Conservation (phyloP, 2,113 vertebrate species). For the Vireo altiloquus region DNA sequence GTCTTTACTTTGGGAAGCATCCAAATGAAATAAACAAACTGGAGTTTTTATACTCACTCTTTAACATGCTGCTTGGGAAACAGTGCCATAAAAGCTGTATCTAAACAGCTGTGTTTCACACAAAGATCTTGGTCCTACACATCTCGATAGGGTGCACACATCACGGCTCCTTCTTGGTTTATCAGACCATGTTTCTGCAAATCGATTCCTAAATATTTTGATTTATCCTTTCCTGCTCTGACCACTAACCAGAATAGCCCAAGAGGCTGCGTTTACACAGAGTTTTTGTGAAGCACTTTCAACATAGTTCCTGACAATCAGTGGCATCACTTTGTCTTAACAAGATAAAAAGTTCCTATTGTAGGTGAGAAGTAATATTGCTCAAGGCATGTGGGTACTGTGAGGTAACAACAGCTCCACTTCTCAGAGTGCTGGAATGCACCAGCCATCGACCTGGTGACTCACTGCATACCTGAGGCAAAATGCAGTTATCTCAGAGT, state of each 20-base stretch:
- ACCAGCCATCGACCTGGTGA: conserved; percentile 20
- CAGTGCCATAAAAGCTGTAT: not conserved
- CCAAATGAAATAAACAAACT: conserved; percentile 35
- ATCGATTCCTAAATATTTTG: not conserved
- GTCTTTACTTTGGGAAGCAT: conserved; percentile 47
- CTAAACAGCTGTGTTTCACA: not conserved
- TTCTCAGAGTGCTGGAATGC: conserved; percentile 7
- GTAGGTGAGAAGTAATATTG: conserved; percentile 1
- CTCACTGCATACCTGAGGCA: conserved; percentile 37
- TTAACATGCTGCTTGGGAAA: conserved; percentile 21
- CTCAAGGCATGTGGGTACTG: conserved; percentile 16
- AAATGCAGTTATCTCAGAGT: conserved; percentile 9
- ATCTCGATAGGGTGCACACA: not conserved
- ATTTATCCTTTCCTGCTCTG: not conserved
- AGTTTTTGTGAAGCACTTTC: conserved; percentile 7
- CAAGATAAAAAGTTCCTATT: not conserved
- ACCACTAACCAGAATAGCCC: not conserved
- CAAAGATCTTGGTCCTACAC: not conserved
- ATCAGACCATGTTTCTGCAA: not conserved
- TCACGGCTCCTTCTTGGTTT: not conserved
- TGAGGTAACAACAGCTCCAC: not conserved
- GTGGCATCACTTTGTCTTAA: not conserved
- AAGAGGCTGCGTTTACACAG: not conserved
- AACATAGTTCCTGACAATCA: not conserved
- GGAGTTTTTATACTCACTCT: not conserved